A percentile compares a stretch with the other conserved stretches of the same genome.
Conservation (phyloP, 2,113 vertebrate genomes). For the Sorex fumeus region DNA sequence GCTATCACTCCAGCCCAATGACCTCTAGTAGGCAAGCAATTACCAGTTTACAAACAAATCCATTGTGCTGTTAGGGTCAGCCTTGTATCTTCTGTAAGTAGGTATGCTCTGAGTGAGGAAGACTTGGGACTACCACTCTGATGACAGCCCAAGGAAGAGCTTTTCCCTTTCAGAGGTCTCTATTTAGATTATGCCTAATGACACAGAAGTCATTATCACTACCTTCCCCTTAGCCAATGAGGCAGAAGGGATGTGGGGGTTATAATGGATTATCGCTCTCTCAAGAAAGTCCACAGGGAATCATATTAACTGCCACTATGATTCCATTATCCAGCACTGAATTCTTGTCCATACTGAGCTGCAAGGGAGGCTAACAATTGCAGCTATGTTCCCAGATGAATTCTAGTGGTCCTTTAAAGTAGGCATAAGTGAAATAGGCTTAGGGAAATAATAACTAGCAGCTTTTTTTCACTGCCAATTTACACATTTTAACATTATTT, state of each 20-base stretch:
- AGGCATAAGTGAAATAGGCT: conserved; percentile 10
- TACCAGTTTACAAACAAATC: background rate
- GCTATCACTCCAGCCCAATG: too few species aligned
- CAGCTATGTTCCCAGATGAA: background rate
- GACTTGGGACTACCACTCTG: background rate
- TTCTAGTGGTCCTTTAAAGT: background rate
- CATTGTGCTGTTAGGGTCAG: background rate
- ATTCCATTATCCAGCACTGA: background rate
- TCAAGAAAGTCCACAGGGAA: background rate
- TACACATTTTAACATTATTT: background rate
- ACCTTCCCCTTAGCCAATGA: conserved; percentile 16
- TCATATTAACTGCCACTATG: background rate
- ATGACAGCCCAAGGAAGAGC: background rate
- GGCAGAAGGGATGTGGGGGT: too few species aligned
- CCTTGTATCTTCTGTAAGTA: background rate
- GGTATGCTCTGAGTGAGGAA: background rate
- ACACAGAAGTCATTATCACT: background rate
- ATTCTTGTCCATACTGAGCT: background rate
- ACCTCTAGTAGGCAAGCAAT: background rate
- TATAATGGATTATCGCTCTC: background rate
- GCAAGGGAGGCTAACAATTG: background rate
- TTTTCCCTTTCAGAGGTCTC: background rate
- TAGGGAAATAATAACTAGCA: background rate
- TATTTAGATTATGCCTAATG: background rate
- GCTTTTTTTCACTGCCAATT: background rate